Conservation (phyloP, 2,113 vertebrate species). For the Naja naja region DNA sequence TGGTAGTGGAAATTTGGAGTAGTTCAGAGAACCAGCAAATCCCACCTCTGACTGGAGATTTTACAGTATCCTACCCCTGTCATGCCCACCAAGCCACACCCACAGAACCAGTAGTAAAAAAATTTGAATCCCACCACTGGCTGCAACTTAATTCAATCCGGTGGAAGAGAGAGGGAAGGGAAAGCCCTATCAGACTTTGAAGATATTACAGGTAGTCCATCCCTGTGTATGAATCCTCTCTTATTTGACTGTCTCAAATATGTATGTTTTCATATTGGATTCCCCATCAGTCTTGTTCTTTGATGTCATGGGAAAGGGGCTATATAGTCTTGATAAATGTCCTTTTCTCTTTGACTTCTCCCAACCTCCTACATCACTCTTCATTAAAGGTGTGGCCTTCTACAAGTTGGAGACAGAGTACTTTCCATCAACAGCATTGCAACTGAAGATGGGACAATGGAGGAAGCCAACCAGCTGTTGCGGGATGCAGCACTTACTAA, state of each 20-base stretch:
- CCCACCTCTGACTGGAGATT: too few relatives aligned
- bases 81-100: too few relatives aligned
- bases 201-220: neutral
- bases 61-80: too few relatives aligned
- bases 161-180: neutral
- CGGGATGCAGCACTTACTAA: constrained; percentile 88
- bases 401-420: constrained; percentile 92
- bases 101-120: too few relatives aligned
- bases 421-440: constrained; percentile 91
- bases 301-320: constrained; percentile 6
- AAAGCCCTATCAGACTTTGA: neutral
- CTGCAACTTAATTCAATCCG: neutral
- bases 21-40: too few relatives aligned
- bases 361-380: constrained; percentile 13
- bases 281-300: neutral
- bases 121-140: too few relatives aligned
- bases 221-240: neutral
- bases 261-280: neutral
- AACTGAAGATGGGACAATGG: constrained; percentile 92
- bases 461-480: constrained; percentile 95
- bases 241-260: rapidly evolving
- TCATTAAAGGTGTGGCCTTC: constrained; percentile 83
- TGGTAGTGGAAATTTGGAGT: too few relatives aligned
- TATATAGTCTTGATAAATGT: constrained; percentile 16
- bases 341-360: constrained; percentile 17